Conservation (phyloP, 2,888 invertebrate species). For the Mesorhabditis spiculigera region DNA sequence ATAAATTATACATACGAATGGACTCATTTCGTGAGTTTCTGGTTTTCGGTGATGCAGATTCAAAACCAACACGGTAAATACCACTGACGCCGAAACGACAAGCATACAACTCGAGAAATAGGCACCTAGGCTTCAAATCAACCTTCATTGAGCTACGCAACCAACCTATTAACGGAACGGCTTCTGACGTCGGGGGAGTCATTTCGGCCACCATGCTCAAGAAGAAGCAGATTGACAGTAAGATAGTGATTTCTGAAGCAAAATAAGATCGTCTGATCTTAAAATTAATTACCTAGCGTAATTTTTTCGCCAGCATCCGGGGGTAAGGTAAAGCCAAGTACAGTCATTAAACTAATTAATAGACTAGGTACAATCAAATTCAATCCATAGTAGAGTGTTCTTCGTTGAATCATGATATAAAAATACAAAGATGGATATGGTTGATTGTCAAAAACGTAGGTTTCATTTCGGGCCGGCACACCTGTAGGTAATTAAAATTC, state of each 20-base stretch:
- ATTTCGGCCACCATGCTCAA: slow-evolving; percentile 94
- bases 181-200: slow-evolving; percentile 70
- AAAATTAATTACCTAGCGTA: slow-evolving; percentile 74
- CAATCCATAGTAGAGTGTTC: slow-evolving; percentile 97
- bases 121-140: slow-evolving; percentile 26
- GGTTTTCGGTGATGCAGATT: slow-evolving; percentile 46
- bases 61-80: slow-evolving; percentile 44
- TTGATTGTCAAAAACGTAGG: slow-evolving; percentile 85
- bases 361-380: slow-evolving; percentile 98
- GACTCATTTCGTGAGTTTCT: slow-evolving; percentile 47
- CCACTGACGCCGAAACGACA: slow-evolving; percentile 44
- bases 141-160: not conserved
- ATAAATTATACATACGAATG: slow-evolving; percentile 29
- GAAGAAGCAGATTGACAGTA: slow-evolving; percentile 91
- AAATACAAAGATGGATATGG: slow-evolving; percentile 82
- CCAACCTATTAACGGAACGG: slow-evolving; percentile 46
- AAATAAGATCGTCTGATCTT: not conserved
- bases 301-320: slow-evolving; percentile 98
- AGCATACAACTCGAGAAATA: slow-evolving; percentile 49
- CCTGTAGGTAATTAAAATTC: slow-evolving; percentile 20
- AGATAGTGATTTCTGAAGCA: slow-evolving; percentile 50
- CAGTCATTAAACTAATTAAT: slow-evolving; percentile 95
- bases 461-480: slow-evolving; percentile 42
- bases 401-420: slow-evolving; percentile 87
- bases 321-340: slow-evolving; percentile 93